These are phyloP conservation scores for Apamea crenata DNA, from an alignment of 2,888 invertebrate genomes.

Conservation along the genomic window DNA sequence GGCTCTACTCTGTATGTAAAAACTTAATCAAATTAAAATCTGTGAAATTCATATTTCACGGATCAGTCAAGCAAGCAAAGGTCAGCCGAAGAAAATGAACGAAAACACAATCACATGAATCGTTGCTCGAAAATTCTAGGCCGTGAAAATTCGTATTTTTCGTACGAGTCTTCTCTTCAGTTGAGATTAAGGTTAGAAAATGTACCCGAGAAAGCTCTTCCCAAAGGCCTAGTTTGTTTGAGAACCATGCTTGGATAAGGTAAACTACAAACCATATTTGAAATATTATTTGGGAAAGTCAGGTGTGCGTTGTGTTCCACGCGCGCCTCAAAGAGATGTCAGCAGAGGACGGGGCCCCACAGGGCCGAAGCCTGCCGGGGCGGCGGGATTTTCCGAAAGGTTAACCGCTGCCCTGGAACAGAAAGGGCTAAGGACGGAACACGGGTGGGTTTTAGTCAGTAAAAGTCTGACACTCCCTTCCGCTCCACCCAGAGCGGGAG, in stretches of 20 bases:
- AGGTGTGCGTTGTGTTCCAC: no score
- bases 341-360: no score
- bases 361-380: no score
- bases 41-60: constrained; percentile 43
- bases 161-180: no score
- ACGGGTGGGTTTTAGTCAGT: no score
- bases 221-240: neutral
- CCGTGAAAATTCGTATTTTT: constrained; percentile 1
- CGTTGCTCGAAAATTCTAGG: neutral
- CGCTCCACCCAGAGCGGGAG: no score
- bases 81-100: constrained; percentile 26
- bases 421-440: no score
- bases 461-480: no score
- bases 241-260: neutral
- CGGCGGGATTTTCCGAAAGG: no score
- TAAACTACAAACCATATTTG: neutral
- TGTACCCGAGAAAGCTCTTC: neutral
- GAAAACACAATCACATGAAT: constrained; percentile 21
- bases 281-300: neutral
- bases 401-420: no score
- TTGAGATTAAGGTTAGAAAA: neutral
- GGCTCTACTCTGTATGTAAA: neutral
- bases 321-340: no score
- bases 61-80: constrained; percentile 36
- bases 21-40: constrained; percentile 33